Percentiles rank a stretch among this genome's conserved stretches.
phyloP scores from a whole-genome alignment of 2,113 vertebrate genomes.

The Suricata suricatta region DNA sequence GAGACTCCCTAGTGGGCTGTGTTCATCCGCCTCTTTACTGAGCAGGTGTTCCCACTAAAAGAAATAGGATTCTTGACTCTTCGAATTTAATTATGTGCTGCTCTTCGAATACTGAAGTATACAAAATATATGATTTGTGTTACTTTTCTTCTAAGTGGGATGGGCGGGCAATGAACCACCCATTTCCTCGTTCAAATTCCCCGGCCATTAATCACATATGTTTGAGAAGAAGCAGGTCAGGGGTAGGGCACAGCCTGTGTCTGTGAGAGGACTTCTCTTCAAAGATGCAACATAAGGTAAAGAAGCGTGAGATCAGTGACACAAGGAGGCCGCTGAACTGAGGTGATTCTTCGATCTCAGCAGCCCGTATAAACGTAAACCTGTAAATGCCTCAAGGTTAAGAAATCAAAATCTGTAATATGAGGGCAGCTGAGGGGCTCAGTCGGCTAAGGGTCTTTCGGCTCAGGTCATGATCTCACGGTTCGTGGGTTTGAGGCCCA shows the following conservation, averaged over 20 bases:
- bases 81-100: constrained; percentile 25
- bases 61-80: background rate
- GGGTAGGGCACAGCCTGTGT: background rate
- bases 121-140: background rate
- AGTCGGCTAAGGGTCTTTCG: no score
- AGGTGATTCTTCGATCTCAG: background rate
- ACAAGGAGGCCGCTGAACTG: background rate
- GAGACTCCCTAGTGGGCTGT: background rate
- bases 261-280: background rate
- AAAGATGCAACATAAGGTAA: background rate
- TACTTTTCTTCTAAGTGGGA: background rate
- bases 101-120: constrained; percentile 28
- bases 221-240: constrained; percentile 30
- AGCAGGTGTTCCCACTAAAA: background rate
- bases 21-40: background rate
- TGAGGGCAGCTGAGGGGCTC: no score
- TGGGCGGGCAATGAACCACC: background rate
- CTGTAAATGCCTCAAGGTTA: background rate
- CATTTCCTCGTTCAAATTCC: background rate
- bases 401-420: background rate
- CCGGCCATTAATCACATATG: background rate
- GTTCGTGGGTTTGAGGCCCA: no score
- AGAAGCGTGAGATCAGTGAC: background rate
- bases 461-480: no score
- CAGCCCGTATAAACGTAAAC: background rate